Evolutionary conservation across 2,113 vertebrate genomes (phyloP).

Genomic region (Charina bottae): DNA sequence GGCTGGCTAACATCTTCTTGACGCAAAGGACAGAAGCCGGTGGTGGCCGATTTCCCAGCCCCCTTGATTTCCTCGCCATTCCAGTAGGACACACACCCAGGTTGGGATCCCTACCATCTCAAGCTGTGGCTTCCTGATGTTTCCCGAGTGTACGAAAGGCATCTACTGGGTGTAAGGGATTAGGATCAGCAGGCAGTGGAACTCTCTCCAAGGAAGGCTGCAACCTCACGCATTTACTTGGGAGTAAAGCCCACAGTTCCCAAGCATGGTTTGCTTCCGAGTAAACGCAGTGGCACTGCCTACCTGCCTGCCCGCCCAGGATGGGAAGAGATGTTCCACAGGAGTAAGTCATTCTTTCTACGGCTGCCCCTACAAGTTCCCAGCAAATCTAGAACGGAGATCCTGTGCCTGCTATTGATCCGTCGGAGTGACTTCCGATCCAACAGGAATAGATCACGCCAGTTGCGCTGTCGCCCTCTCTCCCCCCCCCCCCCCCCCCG

Average conservation of each 20-base stretch:
- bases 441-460: neutral
- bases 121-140: neutral
- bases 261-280: neutral
- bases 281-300: neutral
- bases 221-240: neutral
- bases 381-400: neutral
- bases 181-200: neutral
- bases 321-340: neutral
- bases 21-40: too few species aligned
- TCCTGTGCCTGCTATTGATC: neutral
- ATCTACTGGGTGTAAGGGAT: neutral
- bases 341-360: neutral
- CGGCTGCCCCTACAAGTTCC: neutral
- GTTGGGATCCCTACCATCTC: neutral
- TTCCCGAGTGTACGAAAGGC: neutral
- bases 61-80: neutral
- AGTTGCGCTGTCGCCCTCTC: neutral
- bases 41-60: neutral
- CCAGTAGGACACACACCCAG: neutral
- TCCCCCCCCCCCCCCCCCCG: rapidly evolving
- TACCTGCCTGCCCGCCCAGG: neutral
- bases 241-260: neutral
- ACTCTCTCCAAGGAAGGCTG: neutral
- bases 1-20: neutral
- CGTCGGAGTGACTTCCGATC: neutral